These are phyloP conservation scores for Piprites chloris DNA, from an alignment of 2,113 vertebrate genomes.

Conservation along the genomic window DNA sequence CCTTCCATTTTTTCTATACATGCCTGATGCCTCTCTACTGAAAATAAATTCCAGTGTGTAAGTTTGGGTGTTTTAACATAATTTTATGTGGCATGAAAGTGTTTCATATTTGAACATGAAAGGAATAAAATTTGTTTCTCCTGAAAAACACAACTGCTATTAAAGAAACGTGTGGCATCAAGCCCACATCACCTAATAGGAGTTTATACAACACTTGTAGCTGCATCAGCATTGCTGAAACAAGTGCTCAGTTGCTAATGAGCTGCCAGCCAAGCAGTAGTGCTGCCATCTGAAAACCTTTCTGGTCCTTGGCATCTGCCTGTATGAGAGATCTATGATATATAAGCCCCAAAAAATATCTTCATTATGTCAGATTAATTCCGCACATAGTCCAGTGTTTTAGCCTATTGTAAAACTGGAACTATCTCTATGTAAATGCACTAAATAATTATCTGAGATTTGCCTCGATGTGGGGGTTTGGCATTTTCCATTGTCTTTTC, in stretches of 20 bases:
- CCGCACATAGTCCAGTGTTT: not conserved
- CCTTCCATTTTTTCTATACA: slow-evolving; percentile 31
- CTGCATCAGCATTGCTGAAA: not conserved
- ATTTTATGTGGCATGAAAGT: slow-evolving; percentile 53
- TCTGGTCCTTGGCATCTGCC: not conserved
- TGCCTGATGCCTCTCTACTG: slow-evolving; percentile 4
- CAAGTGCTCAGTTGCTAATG: not conserved
- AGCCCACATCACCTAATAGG: slow-evolving; percentile 45
- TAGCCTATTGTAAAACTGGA: not conserved
- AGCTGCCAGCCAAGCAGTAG: not conserved
- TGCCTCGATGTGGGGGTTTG: not conserved
- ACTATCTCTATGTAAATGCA: slow-evolving; percentile 17
- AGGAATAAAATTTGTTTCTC: slow-evolving; percentile 38
- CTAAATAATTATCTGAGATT: slow-evolving; percentile 25
- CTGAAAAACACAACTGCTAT: not conserved
- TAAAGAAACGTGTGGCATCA: slow-evolving; percentile 12
- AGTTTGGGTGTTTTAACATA: slow-evolving; percentile 28
- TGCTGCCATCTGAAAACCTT: not conserved
- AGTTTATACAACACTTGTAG: slow-evolving; percentile 10
- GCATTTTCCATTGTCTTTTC: not conserved
- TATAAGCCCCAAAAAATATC: not conserved
- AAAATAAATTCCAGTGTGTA: slow-evolving; percentile 27
- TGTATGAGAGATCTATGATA: not conserved
- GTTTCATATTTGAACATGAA: slow-evolving; percentile 57
- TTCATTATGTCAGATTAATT: not conserved